Evolutionary conservation across 2,113 vertebrate species (phyloP), one percentile per base, ranked within the genome.

Genomic region (Ptychochromis oligacanthus): DNA sequence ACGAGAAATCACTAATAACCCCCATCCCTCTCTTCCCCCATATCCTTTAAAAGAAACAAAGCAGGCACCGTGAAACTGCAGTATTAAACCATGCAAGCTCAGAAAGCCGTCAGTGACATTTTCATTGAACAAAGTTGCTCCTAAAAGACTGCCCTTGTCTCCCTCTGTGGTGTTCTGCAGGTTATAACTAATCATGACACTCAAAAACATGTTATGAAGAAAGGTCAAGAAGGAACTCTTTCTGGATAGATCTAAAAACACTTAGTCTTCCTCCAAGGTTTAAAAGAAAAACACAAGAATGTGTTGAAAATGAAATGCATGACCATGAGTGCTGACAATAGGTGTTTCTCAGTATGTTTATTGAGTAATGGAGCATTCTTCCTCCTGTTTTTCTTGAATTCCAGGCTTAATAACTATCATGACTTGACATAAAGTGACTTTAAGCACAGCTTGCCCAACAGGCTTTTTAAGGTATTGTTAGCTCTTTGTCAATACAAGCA

Each of bases 1-100:
- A 90, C 86, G 88, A 89, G 65, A 91, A 90, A 93, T 90, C 74
- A 58, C 77, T 84, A 87, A 87, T 90, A 90, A 81, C 67, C 31
- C 31, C 52, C 26, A 12, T 54, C 11, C 6, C 24, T n/a, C n/a
- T 59, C n/a, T 34, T 11, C 20, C 62, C 14, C 22, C 4, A 13
- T 67, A 58, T 88, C 61, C 38, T 80, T 80, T 79, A 80, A 87
- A 77, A 85, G 81, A 91, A 90, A 93, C 86, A 89, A 89, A 79
- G 82, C 88, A 87, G 55, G n/a, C 36, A 80, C 61, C 58, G 43
- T 88, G 89, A 92, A 91, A 86, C 70, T 49, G 62, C 79, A 60
- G 81, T 36, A 87, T 87, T 88, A 91, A 90, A 88, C 24, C 18
- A 14, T 54, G 46, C 26, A 72, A 54, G 46, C 67, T n/a, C 26